Evolutionary conservation across 2,888 invertebrate genomes (phyloP), one percentile per base, ranked within the genome.

Genomic region (Selenia dentaria): DNA sequence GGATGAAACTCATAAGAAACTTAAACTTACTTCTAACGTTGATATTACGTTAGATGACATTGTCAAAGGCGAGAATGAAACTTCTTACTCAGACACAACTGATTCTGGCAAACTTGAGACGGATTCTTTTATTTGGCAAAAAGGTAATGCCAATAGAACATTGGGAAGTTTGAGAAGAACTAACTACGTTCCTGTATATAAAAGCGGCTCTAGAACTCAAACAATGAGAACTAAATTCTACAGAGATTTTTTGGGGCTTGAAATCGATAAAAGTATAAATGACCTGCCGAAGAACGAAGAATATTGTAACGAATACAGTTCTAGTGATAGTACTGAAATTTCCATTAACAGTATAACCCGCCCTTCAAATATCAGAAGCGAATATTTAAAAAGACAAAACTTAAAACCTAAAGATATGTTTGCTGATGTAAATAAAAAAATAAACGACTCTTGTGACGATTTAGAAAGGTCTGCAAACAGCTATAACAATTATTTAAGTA

Each of bases 71-170:
- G 16, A 28, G n/a, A 46, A 59, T 35, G 59, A 63, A 2, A 64
- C 57, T 31, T 62, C 57, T 6, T 39, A 57, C 20, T 77, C 79
- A 4, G 81, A 80, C 51, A 71, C 79, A 26, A 70, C 74, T 26
- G 77, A 72, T 28, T 74, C 74, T 0, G 78, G 78, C 53, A 79
- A 79, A 69, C 47, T 62, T 6, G 81, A 76, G 12, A 62, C 75
- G 2, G 71, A 77, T 57, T 79, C 75, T 0, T 82, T 82, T 59
- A 61, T 76, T 54, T 84, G 82, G 81, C 70, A 67, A 32, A 67
- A 70, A 47, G 60, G 56, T 6, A 51, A 43, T 13, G 42, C 44
- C 5, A 58, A 51, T 37, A 62, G 59, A 40, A 59, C 61, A 50
- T 38, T 59, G 44, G 54, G 55, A 28, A 54, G 54, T 40, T 52